Percentiles rank a stretch among this genome's conserved stretches.
These are phyloP conservation scores for Leptobrachium leishanense DNA, from an alignment of 2,113 vertebrate genomes.

Conservation along the genomic window DNA sequence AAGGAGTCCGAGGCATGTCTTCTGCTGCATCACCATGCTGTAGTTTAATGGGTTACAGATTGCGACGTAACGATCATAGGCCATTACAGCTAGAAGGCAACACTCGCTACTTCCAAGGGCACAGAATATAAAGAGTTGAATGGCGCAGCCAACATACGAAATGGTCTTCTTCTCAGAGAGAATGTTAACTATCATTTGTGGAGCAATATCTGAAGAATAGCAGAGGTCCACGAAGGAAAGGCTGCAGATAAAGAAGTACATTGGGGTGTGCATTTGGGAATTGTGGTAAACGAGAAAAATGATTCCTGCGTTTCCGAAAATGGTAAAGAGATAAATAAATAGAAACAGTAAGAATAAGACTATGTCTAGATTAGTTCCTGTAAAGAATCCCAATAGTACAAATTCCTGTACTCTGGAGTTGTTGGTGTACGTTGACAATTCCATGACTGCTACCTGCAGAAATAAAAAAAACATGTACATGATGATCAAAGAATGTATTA, in stretches of 20 bases:
- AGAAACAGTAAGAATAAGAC: slow-evolving; percentile 25
- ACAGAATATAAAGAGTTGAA: neutral
- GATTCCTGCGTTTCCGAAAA: slow-evolving; percentile 21
- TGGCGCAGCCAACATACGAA: neutral
- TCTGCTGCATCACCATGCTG: slow-evolving; percentile 45
- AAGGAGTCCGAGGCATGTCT: slow-evolving; percentile 46
- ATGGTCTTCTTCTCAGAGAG: neutral
- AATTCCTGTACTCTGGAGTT: slow-evolving; percentile 2
- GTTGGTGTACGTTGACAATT: neutral
- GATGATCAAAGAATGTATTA: too few relatives aligned
- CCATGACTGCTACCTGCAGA: neutral
- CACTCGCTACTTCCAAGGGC: slow-evolving; percentile 13
- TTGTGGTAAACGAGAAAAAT: neutral
- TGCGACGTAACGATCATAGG: slow-evolving; percentile 56
- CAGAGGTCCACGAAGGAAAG: slow-evolving; percentile 27
- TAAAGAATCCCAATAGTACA: slow-evolving; percentile 10
- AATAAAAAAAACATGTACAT: too few relatives aligned
- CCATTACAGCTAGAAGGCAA: slow-evolving; percentile 53
- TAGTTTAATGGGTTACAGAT: slow-evolving; percentile 56
- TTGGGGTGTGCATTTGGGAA: slow-evolving; percentile 8
- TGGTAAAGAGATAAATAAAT: slow-evolving; percentile 11
- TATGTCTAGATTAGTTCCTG: neutral
- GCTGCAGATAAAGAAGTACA: slow-evolving; percentile 30
- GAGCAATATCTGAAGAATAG: neutral
- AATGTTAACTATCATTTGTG: neutral